phyloP scores from a whole-genome alignment of 2,113 vertebrate species.

The Copsychus sechellarum region DNA sequence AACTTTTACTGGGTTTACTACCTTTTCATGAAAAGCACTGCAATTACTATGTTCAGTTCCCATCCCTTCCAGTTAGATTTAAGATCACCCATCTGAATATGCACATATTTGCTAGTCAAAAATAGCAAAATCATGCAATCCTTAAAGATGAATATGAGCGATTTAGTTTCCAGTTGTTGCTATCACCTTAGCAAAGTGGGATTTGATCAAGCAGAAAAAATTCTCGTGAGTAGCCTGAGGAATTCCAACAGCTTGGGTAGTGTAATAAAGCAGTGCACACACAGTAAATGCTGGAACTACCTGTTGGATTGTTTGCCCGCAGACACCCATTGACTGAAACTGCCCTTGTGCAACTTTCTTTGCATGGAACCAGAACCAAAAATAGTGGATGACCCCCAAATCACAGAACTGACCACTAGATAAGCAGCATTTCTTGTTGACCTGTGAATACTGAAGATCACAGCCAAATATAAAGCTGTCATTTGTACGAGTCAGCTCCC shows the following conservation, averaged over 20 bases:
- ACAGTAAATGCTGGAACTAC: background rate
- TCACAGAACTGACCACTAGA: background rate
- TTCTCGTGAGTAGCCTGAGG: background rate
- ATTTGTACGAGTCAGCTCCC: background rate
- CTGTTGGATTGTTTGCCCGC: background rate
- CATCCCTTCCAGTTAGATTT: background rate
- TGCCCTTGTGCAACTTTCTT: background rate
- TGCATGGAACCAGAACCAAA: background rate
- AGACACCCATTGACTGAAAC: background rate
- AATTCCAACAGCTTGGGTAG: background rate
- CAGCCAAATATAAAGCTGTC: rapidly evolving
- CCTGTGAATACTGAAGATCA: background rate
- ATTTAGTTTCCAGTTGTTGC: background rate
- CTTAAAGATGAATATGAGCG: background rate
- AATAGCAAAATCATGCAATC: background rate
- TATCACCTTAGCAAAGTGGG: background rate
- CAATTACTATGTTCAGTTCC: background rate
- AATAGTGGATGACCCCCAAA: background rate
- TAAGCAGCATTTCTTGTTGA: background rate
- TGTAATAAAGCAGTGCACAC: rapidly evolving
- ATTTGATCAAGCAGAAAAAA: background rate
- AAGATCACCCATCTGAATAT: background rate
- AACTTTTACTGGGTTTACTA: background rate
- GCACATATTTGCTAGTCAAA: background rate
- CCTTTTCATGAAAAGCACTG: background rate